These are phyloP conservation scores for Amblyteles armatorius DNA, from an alignment of 2,888 invertebrate genomes.

Conservation along the genomic window DNA sequence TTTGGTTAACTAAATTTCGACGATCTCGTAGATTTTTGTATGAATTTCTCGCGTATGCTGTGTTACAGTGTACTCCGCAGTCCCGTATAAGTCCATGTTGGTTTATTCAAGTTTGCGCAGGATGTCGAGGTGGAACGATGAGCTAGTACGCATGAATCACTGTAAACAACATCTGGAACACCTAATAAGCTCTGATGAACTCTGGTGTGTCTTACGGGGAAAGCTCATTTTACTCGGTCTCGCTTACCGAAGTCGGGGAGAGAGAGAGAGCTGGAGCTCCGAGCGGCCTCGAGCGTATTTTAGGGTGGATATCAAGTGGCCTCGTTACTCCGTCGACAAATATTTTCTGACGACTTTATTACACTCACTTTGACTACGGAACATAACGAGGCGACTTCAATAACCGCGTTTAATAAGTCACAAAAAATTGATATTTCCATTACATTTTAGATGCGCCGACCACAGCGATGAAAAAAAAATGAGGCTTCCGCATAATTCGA, in stretches of 20 bases:
- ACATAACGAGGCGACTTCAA: not conserved
- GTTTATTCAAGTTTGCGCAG: constrained; percentile 53
- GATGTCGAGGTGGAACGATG: constrained; percentile 52
- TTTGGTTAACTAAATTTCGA: not conserved
- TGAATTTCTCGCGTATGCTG: not conserved
- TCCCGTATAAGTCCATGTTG: not conserved
- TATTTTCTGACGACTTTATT: constrained; percentile 44
- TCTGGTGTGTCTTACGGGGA: constrained; percentile 47
- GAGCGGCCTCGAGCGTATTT: constrained; percentile 27
- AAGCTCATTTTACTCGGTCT: constrained; percentile 51
- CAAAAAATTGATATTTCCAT: constrained; percentile 8
- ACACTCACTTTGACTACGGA: not conserved
- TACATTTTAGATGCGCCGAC: not conserved
- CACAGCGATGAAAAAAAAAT: not conserved
- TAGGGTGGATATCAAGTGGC: constrained; percentile 47
- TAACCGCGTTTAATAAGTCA: constrained; percentile 10
- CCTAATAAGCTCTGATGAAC: constrained; percentile 63
- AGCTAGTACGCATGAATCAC: constrained; percentile 61
- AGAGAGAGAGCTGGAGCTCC: not conserved
- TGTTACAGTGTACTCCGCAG: not conserved
- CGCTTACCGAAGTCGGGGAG: not conserved
- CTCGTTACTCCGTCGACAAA: constrained; percentile 26
- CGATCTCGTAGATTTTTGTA: not conserved
- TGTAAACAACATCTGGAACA: constrained; percentile 61
- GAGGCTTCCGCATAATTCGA: not conserved